Conservation (phyloP, 2,113 vertebrate genomes). For the Macroglossus sobrinus region DNA sequence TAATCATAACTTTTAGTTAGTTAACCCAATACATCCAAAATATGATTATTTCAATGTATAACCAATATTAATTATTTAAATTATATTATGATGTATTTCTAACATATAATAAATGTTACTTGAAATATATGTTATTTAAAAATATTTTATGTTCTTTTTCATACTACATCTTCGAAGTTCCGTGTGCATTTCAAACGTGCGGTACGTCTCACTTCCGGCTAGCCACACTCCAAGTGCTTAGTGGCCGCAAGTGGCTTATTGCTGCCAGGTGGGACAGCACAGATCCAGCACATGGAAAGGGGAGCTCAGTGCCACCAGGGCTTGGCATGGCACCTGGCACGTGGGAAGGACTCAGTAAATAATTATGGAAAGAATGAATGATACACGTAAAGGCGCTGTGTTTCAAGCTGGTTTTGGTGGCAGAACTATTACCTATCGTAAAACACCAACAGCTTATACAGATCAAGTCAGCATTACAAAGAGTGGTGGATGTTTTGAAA, state of each 20-base stretch:
- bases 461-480: background rate
- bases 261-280: background rate
- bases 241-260: rapidly evolving
- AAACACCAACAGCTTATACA: rapidly evolving
- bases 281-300: background rate
- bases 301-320: background rate
- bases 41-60: background rate
- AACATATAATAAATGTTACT: background rate
- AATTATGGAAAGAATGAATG: background rate
- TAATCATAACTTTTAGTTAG: background rate
- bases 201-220: background rate
- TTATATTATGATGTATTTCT: background rate
- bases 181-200: rapidly evolving
- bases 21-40: background rate
- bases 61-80: background rate
- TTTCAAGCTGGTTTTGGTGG: background rate
- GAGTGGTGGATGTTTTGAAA: background rate
- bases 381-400: background rate
- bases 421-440: background rate
- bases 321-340: background rate
- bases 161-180: background rate
- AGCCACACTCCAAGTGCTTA: background rate
- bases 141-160: background rate
- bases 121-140: background rate
- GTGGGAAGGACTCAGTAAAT: background rate